Base-by-base conservation (phyloP, 2,888 invertebrate species). In the Rhingia campestris region DNA sequence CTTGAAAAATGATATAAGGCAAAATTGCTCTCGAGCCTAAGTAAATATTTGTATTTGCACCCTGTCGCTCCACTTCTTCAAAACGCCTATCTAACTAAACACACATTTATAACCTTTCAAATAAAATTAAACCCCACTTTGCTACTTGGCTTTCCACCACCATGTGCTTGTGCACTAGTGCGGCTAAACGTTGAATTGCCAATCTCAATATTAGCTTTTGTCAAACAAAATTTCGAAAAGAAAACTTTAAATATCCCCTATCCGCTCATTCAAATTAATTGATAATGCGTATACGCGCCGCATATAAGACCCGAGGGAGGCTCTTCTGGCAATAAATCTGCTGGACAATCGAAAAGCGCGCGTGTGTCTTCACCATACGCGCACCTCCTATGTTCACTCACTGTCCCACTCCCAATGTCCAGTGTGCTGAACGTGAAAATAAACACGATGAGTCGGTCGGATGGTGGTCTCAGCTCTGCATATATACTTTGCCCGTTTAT, bases 261-360 rank as follows among this genome's bases (percentile, higher is more conserved):
- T 53, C 53, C 54, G 58, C 49, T 56, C 73, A 79, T 82, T 79
- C 56, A 79, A 82, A 79, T 82, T 82, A 79, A 79, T 79, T 82
- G 82, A 74, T 79, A 77, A 73, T 58, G 73, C 79, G 63, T 79
- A 73, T 49, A 49, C 14, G 33, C 33, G 47, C 35, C 49, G 51
- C 49, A 54, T 77, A 73, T 64, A 74, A 64, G 79, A 41, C 73
- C 79, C 82, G 45, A 64, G 73, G 73, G 82, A 77, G 39, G 49
- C 45, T 45, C 63, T 73, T 53, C 54, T 63, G 59, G 63, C 63
- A 79, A 82, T 82, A 77, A 82, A 82, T 82, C 82, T 73, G 51
- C 51, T 64, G 69, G 77, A 67, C 82, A 82, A 77, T 69, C 58
- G 64, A 53, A 82, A 47, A 63, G 73, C 67, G 77, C 73, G 66